These are phyloP conservation scores for Seriola aureovittata DNA, from an alignment of 2,113 vertebrate species.

Conservation along the genomic window DNA sequence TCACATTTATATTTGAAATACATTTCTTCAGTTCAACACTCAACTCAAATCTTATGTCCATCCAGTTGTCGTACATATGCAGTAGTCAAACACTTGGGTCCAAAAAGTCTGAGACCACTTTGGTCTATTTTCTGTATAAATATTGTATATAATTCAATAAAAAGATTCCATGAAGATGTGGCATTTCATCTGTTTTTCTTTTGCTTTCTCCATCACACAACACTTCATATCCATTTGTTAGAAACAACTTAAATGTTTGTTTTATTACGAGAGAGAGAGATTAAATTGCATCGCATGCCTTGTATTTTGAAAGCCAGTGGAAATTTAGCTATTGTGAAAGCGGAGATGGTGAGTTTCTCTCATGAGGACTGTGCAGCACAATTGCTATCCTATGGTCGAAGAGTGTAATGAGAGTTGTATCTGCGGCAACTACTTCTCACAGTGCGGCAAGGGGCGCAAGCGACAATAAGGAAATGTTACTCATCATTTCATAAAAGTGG, in stretches of 20 bases:
- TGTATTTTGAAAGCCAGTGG: conserved; percentile 53
- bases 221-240: conserved; percentile 41
- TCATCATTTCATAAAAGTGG: conserved; percentile 81
- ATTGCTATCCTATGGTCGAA: conserved; percentile 31
- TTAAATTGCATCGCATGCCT: conserved; percentile 39
- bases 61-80: conserved; percentile 15
- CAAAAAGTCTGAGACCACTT: too few species aligned
- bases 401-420: conserved; percentile 54
- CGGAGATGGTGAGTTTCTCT: conserved; percentile 37
- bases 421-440: conserved; percentile 58
- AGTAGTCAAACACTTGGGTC: conserved; percentile 10
- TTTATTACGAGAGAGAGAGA: conserved; percentile 21
- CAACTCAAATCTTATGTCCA: conserved; percentile 8
- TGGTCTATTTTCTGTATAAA: conserved; percentile 13
- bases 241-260: conserved; percentile 44
- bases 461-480: conserved; percentile 83
- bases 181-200: conserved; percentile 27
- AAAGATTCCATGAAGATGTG: conserved; percentile 35
- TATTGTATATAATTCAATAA: conserved; percentile 27
- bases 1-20: conserved; percentile 50
- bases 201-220: conserved; percentile 36
- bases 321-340: conserved; percentile 60
- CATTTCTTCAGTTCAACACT: conserved; percentile 17
- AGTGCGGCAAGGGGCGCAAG: conserved; percentile 57
- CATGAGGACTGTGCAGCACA: conserved; percentile 6